Evolutionary conservation across 2,888 invertebrate species (phyloP).

Genomic region (Agrilus mali): DNA sequence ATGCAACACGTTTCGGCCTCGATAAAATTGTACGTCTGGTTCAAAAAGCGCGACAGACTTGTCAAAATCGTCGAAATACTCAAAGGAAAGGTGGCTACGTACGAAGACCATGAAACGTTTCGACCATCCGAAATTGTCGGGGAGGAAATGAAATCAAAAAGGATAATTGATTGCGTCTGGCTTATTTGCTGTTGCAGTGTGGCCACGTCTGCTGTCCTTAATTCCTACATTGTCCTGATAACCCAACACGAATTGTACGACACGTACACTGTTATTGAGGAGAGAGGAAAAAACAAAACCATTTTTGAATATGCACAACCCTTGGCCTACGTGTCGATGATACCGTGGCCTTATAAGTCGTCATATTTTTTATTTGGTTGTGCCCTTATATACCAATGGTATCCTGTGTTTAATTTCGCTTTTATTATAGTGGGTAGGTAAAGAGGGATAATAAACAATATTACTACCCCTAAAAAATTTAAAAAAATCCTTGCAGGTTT

Average conservation of each 20-base stretch:
- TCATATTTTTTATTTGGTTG: constrained; percentile 8
- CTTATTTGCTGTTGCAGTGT: constrained; percentile 6
- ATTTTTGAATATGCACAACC: constrained; percentile 1
- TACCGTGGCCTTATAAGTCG: constrained; percentile 12
- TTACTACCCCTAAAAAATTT: not conserved
- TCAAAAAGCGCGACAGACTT: constrained; percentile 12
- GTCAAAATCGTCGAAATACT: constrained; percentile 13
- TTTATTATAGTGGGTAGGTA: constrained; percentile 16
- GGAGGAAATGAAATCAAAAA: constrained; percentile 14
- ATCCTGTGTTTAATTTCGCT: constrained; percentile 13
- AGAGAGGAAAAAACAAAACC: constrained; percentile 1
- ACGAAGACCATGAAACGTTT: constrained; percentile 13
- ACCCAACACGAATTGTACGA: not conserved
- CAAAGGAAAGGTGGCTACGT: constrained; percentile 8
- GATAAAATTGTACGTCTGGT: constrained; percentile 16
- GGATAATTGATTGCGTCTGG: constrained; percentile 6
- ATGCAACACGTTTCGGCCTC: constrained; percentile 14
- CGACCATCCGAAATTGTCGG: constrained; percentile 10
- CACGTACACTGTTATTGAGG: not conserved
- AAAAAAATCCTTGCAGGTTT: constrained; percentile 6
- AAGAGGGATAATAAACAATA: not conserved
- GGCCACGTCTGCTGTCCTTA: constrained; percentile 5
- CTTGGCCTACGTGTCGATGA: constrained; percentile 14
- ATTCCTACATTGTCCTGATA: constrained; percentile 4
- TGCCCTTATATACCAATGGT: constrained; percentile 14